A percentile compares a stretch with the other conserved stretches of the same genome.
These are phyloP conservation scores for Microcebus jonahi DNA, from an alignment of 2,113 vertebrate species.

Conservation along the genomic window DNA sequence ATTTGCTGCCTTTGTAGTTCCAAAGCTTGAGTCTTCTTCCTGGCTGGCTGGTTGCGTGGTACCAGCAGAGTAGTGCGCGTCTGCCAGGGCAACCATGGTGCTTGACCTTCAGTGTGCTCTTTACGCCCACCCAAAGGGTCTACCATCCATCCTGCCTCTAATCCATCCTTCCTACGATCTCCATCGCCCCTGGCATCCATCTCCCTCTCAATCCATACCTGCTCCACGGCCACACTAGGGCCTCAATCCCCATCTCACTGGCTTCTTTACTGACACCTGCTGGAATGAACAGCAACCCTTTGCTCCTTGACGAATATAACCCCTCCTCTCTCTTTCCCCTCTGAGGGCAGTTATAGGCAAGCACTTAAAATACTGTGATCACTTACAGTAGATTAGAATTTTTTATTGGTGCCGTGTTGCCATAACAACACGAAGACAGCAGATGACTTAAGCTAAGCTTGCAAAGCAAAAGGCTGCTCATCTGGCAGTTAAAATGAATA, in stretches of 20 bases:
- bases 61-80: background rate
- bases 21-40: background rate
- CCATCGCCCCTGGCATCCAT: background rate
- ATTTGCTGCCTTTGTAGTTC: background rate
- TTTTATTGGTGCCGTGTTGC: slow-evolving; percentile 91
- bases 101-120: background rate
- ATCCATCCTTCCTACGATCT: background rate
- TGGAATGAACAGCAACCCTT: slow-evolving; percentile 82
- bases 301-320: slow-evolving; percentile 74
- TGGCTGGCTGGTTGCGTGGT: background rate
- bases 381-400: slow-evolving; percentile 91
- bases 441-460: slow-evolving; percentile 91
- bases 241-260: background rate
- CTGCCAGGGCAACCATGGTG: background rate
- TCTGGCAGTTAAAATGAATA: slow-evolving; percentile 92
- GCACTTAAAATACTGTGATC: slow-evolving; percentile 89
- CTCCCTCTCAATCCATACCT: background rate
- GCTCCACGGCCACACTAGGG: accelerated
- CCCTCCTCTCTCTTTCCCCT: slow-evolving; percentile 72
- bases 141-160: background rate
- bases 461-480: slow-evolving; percentile 91
- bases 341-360: slow-evolving; percentile 85
- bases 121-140: background rate
- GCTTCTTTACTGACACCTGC: slow-evolving; percentile 87
- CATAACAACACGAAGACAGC: slow-evolving; percentile 91